These are phyloP conservation scores for Poecilia picta DNA, from an alignment of 2,797 vertebrate genomes.

Conservation along the genomic window DNA sequence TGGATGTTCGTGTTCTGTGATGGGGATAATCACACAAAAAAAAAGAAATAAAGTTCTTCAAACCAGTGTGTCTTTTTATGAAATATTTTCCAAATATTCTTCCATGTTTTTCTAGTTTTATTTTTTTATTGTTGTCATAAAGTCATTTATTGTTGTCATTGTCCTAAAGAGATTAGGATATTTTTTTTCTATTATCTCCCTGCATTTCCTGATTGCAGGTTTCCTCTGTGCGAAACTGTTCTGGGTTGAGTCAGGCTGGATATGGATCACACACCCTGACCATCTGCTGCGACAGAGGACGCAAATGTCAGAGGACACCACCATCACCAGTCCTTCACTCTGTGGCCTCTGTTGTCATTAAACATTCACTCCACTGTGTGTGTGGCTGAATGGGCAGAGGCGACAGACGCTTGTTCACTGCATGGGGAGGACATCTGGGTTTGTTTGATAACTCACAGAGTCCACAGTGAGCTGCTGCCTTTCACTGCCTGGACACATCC, in stretches of 20 bases:
- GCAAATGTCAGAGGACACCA: constrained; percentile 58
- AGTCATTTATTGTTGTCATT: no score
- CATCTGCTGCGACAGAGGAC: constrained; percentile 56
- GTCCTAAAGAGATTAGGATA: neutral
- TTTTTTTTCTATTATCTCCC: neutral
- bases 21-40: constrained; percentile 29
- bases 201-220: neutral
- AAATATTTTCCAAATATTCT: neutral
- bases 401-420: constrained; percentile 30
- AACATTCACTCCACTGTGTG: constrained; percentile 44
- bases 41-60: constrained; percentile 3
- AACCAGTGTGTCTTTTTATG: constrained; percentile 3
- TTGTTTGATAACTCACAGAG: constrained; percentile 37
- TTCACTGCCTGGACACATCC: constrained; percentile 20
- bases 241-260: neutral
- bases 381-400: constrained; percentile 45
- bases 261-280: constrained; percentile 18
- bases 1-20: neutral
- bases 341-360: constrained; percentile 62
- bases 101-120: no score
- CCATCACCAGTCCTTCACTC: constrained; percentile 60
- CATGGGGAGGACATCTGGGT: constrained; percentile 34
- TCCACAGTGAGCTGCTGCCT: constrained; percentile 15
- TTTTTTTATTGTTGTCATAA: no score
- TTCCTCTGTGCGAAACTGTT: neutral